Conservation (phyloP, 2,888 invertebrate genomes). For the Lepetodrilus schrolli region DNA sequence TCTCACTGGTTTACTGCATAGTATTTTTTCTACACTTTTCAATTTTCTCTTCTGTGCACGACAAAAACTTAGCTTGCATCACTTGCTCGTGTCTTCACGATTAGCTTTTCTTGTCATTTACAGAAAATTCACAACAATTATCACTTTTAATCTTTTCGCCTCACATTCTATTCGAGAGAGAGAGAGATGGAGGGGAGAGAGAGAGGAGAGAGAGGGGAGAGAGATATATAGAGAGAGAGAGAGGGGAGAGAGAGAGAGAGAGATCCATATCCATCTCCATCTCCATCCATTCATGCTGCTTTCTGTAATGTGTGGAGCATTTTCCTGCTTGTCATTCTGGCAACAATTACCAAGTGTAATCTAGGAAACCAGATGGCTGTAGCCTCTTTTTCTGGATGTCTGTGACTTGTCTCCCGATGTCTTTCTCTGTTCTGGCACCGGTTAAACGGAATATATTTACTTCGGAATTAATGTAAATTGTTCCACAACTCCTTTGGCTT, state of each 20-base stretch:
- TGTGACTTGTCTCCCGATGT: neutral
- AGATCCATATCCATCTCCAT: neutral
- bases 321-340: neutral
- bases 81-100: no score
- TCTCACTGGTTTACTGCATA: constrained; percentile 35
- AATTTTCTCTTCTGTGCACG: constrained; percentile 13
- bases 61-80: no score
- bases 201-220: no score
- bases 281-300: neutral
- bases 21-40: constrained; percentile 31
- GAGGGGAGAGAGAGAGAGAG: neutral
- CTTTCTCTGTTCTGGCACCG: neutral
- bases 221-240: no score
- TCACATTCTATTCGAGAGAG: no score
- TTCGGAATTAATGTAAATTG: neutral
- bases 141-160: neutral
- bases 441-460: neutral
- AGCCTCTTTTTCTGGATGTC: neutral
- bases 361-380: neutral
- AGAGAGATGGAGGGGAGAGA: no score
- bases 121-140: no score
- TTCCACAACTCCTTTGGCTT: neutral
- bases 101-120: no score
- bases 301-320: neutral
- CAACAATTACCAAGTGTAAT: no score